Base-by-base conservation (phyloP, 2,888 invertebrate genomes). In the Noctua pronuba region DNA sequence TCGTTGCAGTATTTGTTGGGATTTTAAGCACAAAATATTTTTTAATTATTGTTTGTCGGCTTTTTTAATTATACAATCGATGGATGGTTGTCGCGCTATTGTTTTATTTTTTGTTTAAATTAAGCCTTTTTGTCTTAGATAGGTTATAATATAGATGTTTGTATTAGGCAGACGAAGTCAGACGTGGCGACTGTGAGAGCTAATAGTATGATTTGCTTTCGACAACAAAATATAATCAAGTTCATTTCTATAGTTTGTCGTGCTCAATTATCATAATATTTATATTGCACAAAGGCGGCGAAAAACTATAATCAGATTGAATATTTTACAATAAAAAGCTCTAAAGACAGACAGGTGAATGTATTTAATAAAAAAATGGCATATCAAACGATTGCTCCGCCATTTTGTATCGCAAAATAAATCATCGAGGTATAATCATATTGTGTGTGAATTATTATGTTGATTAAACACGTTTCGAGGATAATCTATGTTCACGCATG, bases 81-180 rank as follows among this genome's bases (percentile, higher is more conserved):
- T 93, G 93, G 90, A 93, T 92, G 94, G 92, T 92, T 94, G 94
- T 94, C 92, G 91, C 91, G 91, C 92, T 93, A 89, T 92, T 93
- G 88, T 90, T 91, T 92, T 92, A 66, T 72, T 90, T 90, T 90
- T 89, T 88, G 86, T 91, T 89, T 84, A 85, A 77, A 84, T 83
- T 94, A 95, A 95, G 94, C 95, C 93, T 94, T 93, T 92, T 92
- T 90, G 92, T 95, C 93, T 93, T 96, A 96, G 96, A 95, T 96
- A 96, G 95, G 95, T 92, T 94, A 95, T 92, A 92, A 92, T 94
- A 92, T 93, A 96, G 96, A 92, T 95, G 95, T 95, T 94, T 93
- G 92, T 92, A 91, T 88, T 94, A 94, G 93, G 92, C 93, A 92
- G 93, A 91, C 91, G 90, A 90, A 89, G 88, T 90, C 89, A 82